phyloP scores from a whole-genome alignment of 2,888 invertebrate species.

The Cepaea hortensis region DNA sequence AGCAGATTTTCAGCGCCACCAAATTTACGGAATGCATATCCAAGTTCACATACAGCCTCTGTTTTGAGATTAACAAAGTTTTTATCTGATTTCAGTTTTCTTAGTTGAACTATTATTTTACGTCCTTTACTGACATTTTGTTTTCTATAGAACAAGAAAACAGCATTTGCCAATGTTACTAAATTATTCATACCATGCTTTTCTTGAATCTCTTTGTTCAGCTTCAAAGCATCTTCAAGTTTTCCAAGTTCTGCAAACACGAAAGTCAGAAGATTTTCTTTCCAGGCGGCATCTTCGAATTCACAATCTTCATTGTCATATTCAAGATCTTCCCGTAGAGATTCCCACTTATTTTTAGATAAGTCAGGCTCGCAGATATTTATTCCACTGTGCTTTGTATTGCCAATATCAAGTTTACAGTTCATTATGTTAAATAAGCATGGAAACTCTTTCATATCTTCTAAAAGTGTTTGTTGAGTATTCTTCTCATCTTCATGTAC shows the following conservation, averaged over 20 bases:
- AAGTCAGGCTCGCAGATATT: not conserved
- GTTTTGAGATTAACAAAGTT: not conserved
- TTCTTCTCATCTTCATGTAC: not conserved
- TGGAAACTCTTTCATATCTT: slow-evolving; percentile 15
- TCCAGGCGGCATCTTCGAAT: not conserved
- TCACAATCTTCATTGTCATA: not conserved
- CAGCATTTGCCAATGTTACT: not conserved
- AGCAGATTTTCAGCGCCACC: not conserved
- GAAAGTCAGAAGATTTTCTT: not conserved
- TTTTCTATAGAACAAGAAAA: not conserved
- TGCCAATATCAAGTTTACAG: not conserved
- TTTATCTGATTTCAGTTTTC: not conserved
- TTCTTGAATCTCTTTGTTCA: not conserved
- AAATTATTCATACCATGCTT: not conserved
- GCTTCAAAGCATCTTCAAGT: not conserved
- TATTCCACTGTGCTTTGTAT: too few species aligned
- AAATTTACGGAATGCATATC: not conserved
- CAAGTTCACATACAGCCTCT: not conserved
- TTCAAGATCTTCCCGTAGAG: not conserved
- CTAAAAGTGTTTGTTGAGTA: not conserved
- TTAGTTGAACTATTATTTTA: not conserved
- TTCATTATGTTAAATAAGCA: not conserved
- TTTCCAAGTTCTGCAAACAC: not conserved
- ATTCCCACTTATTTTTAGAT: not conserved
- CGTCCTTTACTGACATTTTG: not conserved